Evolutionary conservation across 1,140 invertebrate genomes (phyloP), one percentile per base, ranked within the genome.

Genomic region (Trichoplusia ni): DNA sequence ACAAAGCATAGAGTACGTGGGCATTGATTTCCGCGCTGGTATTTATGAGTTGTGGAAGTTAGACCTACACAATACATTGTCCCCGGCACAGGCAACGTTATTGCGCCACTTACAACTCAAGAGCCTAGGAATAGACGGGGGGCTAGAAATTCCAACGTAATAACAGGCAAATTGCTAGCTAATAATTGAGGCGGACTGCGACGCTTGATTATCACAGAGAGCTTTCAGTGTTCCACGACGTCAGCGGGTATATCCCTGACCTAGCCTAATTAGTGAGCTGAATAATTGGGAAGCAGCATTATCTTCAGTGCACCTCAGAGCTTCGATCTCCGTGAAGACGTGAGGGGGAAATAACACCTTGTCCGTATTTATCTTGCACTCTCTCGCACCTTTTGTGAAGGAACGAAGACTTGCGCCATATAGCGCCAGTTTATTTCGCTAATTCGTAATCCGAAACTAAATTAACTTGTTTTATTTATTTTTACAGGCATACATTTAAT

Each of bases 61-160:
- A 56, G 42, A 44, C 19, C 19, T 46, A 71, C 46, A 69, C 63
- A 74, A 71, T 71, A 56, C 62, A 74, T 71, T 59, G 58, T 62
- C 44, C 62, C 49, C 31, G 54, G 54, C 54, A 44, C 25, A 37
- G 54, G 25, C 47, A 40, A 60, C 47, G 68, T 66, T 71, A 74
- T 74, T 74, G 68, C 68, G 47, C 47, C 58, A 37, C 44, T 64
- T 67, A 40, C 31, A 53, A 54, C 63, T 64, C 64, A 31, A 73
- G 61, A 47, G 58, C 25, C 56, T 53, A 56, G 42, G 49, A 70
- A 64, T 70, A 60, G 64, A 63, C 60, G 47, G 53, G 37, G 53
- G 37, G 49, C 35, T 69, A 67, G 49, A 53, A 65, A 73, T 69
- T 60, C 63, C 61, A 40, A 35, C 31, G 47, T 58, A 71, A 67